These are phyloP conservation scores for Proterorhinus semilunaris DNA, from an alignment of 2,113 vertebrate species.

Conservation along the genomic window DNA sequence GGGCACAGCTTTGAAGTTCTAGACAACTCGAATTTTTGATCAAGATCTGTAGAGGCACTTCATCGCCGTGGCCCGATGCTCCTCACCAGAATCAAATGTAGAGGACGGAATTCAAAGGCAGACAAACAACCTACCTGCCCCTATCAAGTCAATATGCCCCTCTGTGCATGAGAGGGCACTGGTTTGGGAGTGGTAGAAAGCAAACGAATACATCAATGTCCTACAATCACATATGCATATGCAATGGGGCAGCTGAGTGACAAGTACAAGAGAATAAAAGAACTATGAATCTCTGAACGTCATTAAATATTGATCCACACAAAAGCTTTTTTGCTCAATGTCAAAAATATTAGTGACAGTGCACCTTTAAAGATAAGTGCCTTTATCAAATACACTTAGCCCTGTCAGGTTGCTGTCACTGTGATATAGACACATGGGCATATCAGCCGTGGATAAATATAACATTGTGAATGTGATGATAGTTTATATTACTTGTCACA, in stretches of 20 bases:
- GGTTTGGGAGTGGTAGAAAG: background rate
- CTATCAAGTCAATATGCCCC: background rate
- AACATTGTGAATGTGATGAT: background rate
- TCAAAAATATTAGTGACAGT: constrained; percentile 7
- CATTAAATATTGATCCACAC: constrained; percentile 18
- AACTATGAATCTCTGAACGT: constrained; percentile 13
- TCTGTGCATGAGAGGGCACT: background rate
- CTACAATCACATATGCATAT: background rate
- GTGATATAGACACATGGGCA: background rate
- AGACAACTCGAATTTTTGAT: background rate
- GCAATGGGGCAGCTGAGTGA: background rate
- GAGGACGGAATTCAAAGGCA: background rate
- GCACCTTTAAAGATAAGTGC: background rate
- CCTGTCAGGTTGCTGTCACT: background rate
- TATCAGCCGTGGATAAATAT: background rate
- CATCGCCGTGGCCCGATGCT: background rate
- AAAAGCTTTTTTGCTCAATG: constrained; percentile 4
- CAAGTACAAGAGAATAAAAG: constrained; percentile 9
- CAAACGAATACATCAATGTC: background rate
- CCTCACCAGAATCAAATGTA: background rate
- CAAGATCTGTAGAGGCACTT: background rate
- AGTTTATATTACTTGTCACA: constrained; percentile 38
- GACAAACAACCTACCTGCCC: background rate
- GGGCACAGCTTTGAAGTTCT: background rate
- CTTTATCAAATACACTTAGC: background rate